Evolutionary conservation across 2,797 vertebrate species (phyloP).

Genomic region (Xiphophorus birchmanni): DNA sequence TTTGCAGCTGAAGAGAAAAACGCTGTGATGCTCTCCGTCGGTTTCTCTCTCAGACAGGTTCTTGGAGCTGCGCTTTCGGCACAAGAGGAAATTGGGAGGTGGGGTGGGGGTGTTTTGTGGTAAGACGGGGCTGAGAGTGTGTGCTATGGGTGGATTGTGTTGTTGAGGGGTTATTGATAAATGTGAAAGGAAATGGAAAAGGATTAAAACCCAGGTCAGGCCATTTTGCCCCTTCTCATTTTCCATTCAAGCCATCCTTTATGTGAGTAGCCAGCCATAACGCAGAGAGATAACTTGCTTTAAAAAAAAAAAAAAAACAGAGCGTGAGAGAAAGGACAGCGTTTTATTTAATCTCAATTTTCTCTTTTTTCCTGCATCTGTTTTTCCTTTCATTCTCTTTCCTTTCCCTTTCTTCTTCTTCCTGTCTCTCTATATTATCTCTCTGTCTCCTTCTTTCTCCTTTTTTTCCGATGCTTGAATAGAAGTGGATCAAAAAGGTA

Average conservation of each 20-base stretch:
- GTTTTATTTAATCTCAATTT: slow-evolving; percentile 95
- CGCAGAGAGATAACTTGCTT: slow-evolving; percentile 81
- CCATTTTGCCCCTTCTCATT: slow-evolving; percentile 82
- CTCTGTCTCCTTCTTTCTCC: slow-evolving; percentile 85
- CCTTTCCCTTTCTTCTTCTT: slow-evolving; percentile 84
- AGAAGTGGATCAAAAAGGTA: slow-evolving; percentile 99
- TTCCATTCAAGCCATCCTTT: slow-evolving; percentile 81
- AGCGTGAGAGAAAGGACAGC: slow-evolving; percentile 82
- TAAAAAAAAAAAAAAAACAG: slow-evolving; percentile 55
- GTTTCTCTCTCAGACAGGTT: slow-evolving; percentile 71
- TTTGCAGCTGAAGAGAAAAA: slow-evolving; percentile 73
- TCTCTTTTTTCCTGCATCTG: slow-evolving; percentile 95
- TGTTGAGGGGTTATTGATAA: slow-evolving; percentile 74
- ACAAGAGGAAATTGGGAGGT: slow-evolving; percentile 37
- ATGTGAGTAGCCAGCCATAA: slow-evolving; percentile 78
- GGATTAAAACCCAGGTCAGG: slow-evolving; percentile 74
- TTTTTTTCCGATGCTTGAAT: slow-evolving; percentile 99
- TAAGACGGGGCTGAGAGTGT: slow-evolving; percentile 68
- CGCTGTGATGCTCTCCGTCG: slow-evolving; percentile 7
- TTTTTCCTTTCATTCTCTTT: slow-evolving; percentile 92
- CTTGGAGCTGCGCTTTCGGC: slow-evolving; percentile 53
- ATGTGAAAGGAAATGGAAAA: slow-evolving; percentile 76
- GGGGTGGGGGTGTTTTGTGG: slow-evolving; percentile 38
- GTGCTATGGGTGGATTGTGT: slow-evolving; percentile 72
- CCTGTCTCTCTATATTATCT: slow-evolving; percentile 85